Conservation (phyloP, 2,888 invertebrate genomes). For the Mystacides longicornis region DNA sequence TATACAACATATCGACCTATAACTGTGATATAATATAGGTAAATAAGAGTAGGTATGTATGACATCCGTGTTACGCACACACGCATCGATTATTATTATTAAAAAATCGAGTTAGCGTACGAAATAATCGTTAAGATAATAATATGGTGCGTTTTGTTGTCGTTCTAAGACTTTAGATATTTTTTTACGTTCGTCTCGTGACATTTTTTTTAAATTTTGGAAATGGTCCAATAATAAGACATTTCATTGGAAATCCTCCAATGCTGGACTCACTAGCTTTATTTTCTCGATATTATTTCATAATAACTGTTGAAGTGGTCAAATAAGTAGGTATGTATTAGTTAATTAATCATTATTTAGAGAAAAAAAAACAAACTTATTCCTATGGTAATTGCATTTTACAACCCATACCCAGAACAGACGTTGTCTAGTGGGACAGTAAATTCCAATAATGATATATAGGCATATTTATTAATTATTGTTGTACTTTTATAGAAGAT, state of each 20-base stretch:
- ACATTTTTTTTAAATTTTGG: neutral
- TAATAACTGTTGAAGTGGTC: neutral
- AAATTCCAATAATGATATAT: no score
- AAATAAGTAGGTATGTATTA: no score
- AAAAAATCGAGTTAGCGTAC: neutral
- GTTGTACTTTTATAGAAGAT: no score
- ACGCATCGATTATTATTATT: neutral
- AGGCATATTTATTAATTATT: no score
- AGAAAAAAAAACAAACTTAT: no score
- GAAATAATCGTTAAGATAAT: neutral
- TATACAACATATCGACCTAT: no score
- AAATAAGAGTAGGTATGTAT: no score
- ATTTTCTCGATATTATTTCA: neutral
- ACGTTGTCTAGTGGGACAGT: no score
- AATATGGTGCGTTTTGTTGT: neutral
- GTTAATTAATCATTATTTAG: no score
- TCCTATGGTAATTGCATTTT: no score
- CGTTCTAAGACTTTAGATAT: neutral
- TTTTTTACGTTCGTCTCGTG: neutral
- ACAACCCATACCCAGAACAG: no score
- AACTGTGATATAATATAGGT: no score
- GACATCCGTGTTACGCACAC: constrained; percentile 1
- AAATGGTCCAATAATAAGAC: neutral
- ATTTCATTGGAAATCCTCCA: neutral
- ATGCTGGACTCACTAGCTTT: neutral